A percentile compares a stretch with the other conserved stretches of the same genome.
Conservation (phyloP, 2,888 invertebrate species). For the Crioceris asparagi region DNA sequence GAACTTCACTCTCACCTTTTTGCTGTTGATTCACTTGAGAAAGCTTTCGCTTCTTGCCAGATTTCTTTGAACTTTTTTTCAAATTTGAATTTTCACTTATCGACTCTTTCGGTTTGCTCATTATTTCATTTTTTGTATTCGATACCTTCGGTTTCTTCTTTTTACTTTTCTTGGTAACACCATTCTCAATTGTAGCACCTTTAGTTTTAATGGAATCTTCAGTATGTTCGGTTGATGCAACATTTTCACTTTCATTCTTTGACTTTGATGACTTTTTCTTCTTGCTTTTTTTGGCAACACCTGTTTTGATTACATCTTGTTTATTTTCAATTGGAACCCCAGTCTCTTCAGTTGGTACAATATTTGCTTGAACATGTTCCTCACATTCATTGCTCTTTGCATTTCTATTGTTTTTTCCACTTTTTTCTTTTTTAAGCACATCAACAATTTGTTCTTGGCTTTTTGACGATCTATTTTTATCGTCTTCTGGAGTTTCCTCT, state of each 20-base stretch:
- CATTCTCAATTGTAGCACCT: too few relatives aligned
- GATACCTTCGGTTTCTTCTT: not conserved
- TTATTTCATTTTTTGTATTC: not conserved
- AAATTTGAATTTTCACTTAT: not conserved
- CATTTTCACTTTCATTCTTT: slow-evolving; percentile 13
- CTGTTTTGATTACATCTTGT: slow-evolving; percentile 2
- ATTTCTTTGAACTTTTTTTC: not conserved
- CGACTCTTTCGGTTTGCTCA: not conserved
- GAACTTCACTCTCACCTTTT: slow-evolving; percentile 11
- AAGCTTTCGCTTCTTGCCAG: not conserved
- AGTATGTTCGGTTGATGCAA: slow-evolving; percentile 11
- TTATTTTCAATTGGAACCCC: not conserved
- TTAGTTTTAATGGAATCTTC: too few relatives aligned
- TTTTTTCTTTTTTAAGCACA: not conserved
- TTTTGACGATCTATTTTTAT: slow-evolving; percentile 10
- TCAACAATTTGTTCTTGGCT: not conserved
- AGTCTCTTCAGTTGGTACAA: too few relatives aligned
- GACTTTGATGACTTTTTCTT: slow-evolving; percentile 16
- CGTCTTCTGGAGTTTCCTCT: slow-evolving; percentile 20
- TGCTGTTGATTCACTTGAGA: slow-evolving; percentile 23
- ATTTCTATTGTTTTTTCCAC: slow-evolving; percentile 3
- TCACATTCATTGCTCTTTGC: slow-evolving; percentile 1
- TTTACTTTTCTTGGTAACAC: too few relatives aligned
- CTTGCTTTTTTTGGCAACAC: slow-evolving; percentile 8
- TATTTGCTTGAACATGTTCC: too few relatives aligned